phyloP scores from a whole-genome alignment of 2,113 vertebrate species.

The Gallinago paraguaiae region DNA sequence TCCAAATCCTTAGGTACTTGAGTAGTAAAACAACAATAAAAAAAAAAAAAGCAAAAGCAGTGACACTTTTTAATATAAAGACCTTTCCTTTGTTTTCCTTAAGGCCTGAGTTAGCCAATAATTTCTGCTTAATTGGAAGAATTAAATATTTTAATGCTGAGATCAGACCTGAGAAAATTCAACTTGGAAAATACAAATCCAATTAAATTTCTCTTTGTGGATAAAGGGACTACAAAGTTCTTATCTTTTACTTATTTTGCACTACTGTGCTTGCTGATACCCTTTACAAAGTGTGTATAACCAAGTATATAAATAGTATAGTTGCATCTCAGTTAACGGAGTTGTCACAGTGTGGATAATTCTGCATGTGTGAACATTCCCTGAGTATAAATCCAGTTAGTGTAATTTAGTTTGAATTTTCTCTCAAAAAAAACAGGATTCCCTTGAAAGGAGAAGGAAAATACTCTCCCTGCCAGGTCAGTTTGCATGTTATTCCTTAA shows the following conservation, averaged over 20 bases:
- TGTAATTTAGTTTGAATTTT: conserved; percentile 26
- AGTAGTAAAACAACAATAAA: background rate
- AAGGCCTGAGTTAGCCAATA: background rate
- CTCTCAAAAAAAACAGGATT: conserved; percentile 19
- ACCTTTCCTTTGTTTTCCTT: background rate
- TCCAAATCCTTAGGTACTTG: background rate
- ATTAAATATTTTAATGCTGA: background rate
- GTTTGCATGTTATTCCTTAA: conserved; percentile 53
- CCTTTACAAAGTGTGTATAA: background rate
- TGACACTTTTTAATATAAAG: background rate
- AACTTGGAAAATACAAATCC: background rate
- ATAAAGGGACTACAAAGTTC: background rate
- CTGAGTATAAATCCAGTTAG: background rate
- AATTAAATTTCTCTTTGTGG: background rate
- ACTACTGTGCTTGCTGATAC: background rate
- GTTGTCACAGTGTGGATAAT: background rate
- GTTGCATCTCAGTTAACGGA: background rate
- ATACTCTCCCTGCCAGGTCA: background rate
- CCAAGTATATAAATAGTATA: background rate
- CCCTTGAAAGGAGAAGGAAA: conserved; percentile 1
- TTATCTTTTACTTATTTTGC: background rate
- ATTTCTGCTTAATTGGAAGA: background rate
- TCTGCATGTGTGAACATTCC: rapidly evolving
- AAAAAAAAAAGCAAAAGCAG: rapidly evolving
- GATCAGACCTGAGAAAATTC: background rate